phyloP scores from a whole-genome alignment of 1,140 invertebrate species.

The Cotesia vestalis region DNA sequence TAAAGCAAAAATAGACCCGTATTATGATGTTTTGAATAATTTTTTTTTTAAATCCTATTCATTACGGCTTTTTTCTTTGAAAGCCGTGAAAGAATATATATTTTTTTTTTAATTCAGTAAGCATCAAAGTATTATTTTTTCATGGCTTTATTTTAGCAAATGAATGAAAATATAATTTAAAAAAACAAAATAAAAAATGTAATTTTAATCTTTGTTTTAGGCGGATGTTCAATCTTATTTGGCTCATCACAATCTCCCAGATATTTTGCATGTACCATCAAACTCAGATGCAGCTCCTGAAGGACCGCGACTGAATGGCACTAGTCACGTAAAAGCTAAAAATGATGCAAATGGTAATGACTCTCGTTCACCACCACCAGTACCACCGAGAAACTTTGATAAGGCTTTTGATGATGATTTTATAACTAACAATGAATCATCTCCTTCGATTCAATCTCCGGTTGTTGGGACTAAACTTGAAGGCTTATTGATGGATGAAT shows the following conservation, averaged over 20 bases:
- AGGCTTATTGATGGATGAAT: slow-evolving; percentile 83
- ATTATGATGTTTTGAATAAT: no score
- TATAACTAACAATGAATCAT: slow-evolving; percentile 51
- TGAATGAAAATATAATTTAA: no score
- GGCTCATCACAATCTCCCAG: slow-evolving; percentile 64
- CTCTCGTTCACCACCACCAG: slow-evolving; percentile 69
- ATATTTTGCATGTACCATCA: slow-evolving; percentile 64
- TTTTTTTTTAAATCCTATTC: no score
- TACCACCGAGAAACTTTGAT: slow-evolving; percentile 73
- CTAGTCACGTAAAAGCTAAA: slow-evolving; percentile 29
- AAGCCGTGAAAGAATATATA: no score
- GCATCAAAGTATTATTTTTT: no score
- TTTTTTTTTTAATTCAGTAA: no score
- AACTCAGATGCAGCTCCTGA: slow-evolving; percentile 41
- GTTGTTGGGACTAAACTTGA: slow-evolving; percentile 82
- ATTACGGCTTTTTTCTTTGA: no score
- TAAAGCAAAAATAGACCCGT: no score
- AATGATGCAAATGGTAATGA: slow-evolving; percentile 64
- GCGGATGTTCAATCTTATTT: slow-evolving; percentile 66
- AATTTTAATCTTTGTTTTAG: slow-evolving; percentile 49
- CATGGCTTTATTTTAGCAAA: no score
- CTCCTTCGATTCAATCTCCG: slow-evolving; percentile 61
- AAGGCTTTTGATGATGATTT: slow-evolving; percentile 67
- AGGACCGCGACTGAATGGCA: slow-evolving; percentile 56
- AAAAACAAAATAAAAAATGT: slow-evolving; percentile 12